phyloP scores from a whole-genome alignment of 2,797 vertebrate species.

The Alca torda region DNA sequence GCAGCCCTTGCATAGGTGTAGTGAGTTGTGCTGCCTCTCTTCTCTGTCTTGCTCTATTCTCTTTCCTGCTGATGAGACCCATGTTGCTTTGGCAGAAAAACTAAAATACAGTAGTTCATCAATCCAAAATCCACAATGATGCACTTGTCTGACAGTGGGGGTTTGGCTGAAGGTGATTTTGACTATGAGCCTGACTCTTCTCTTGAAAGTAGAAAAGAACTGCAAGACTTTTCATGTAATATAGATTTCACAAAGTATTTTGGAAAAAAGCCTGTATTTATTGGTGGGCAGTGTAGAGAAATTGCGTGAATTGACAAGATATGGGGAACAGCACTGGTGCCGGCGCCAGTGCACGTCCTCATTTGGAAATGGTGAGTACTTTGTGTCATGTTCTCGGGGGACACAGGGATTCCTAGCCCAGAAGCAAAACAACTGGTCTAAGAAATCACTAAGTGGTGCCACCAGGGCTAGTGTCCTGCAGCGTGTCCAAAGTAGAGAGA shows the following conservation, averaged over 20 bases:
- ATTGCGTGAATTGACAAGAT: neutral
- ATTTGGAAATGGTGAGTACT: neutral
- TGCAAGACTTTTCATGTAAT: neutral
- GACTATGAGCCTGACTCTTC: constrained; percentile 29
- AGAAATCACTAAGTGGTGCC: neutral
- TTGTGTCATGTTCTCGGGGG: neutral
- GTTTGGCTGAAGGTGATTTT: constrained; percentile 73
- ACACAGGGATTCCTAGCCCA: neutral
- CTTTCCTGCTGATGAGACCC: constrained; percentile 69
- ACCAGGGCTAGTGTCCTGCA: neutral
- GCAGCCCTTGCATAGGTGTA: constrained; percentile 63
- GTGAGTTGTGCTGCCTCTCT: constrained; percentile 30
- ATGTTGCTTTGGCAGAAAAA: constrained; percentile 70
- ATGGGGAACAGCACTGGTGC: neutral
- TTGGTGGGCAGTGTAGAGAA: neutral
- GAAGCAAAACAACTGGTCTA: neutral
- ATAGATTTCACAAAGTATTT: neutral
- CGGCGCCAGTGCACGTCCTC: neutral
- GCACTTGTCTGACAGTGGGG: constrained; percentile 63
- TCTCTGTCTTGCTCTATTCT: constrained; percentile 39
- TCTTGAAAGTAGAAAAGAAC: constrained; percentile 13
- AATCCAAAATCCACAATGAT: constrained; percentile 61
- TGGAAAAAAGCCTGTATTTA: neutral
- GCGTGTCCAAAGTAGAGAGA: neutral
- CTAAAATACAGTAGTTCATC: constrained; percentile 71